These are phyloP conservation scores for Drosophila littoralis DNA, from an alignment of 1,140 invertebrate species.

Conservation along the genomic window DNA sequence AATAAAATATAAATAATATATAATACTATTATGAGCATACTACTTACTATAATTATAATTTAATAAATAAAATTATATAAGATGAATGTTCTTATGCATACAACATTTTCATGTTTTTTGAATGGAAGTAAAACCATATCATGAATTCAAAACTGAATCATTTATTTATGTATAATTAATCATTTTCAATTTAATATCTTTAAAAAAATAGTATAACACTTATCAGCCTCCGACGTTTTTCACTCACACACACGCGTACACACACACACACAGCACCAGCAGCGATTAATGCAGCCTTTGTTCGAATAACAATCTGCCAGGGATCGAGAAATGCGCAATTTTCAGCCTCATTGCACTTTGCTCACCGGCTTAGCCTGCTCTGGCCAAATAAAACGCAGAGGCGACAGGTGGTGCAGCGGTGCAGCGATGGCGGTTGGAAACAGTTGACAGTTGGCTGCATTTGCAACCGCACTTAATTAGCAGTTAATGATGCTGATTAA, in stretches of 20 bases:
- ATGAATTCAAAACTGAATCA: too few relatives aligned
- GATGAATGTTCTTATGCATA: too few relatives aligned
- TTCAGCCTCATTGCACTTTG: slow-evolving; percentile 70
- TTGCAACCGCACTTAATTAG: slow-evolving; percentile 81
- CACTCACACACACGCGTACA: not conserved
- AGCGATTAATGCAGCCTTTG: slow-evolving; percentile 50
- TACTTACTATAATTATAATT: too few relatives aligned
- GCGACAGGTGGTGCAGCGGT: slow-evolving; percentile 7
- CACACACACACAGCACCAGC: slow-evolving; percentile 5
- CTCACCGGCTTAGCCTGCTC: slow-evolving; percentile 12
- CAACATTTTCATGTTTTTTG: too few relatives aligned
- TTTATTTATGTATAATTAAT: too few relatives aligned
- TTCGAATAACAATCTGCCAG: slow-evolving; percentile 32
- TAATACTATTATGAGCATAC: too few relatives aligned
- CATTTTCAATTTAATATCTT: too few relatives aligned
- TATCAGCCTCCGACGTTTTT: too few relatives aligned
- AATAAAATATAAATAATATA: too few relatives aligned
- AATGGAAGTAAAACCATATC: too few relatives aligned
- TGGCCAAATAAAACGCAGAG: slow-evolving; percentile 17
- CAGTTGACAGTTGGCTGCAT: slow-evolving; percentile 80
- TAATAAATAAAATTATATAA: too few relatives aligned
- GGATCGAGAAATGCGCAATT: slow-evolving; percentile 46
- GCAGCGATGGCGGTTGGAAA: slow-evolving; percentile 37
- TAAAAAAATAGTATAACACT: too few relatives aligned
- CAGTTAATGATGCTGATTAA: slow-evolving; percentile 82